A percentile compares a stretch with the other conserved stretches of the same genome.
Evolutionary conservation across 2,888 invertebrate species (phyloP).

Genomic region (Oligia latruncula): DNA sequence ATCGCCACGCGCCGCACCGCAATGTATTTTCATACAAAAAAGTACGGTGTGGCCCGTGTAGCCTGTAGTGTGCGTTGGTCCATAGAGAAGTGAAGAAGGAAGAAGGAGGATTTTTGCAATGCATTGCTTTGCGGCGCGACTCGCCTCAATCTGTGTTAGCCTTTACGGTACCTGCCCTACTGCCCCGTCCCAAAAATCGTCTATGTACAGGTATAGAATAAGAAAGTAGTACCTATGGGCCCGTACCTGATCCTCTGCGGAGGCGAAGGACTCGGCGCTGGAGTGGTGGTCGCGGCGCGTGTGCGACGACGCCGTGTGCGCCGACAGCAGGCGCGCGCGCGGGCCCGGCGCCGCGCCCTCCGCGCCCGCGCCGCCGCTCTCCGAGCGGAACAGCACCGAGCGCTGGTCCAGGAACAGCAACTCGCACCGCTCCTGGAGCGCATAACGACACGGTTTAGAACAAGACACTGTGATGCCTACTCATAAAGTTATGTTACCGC

Average conservation of each 20-base stretch:
- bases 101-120: neutral
- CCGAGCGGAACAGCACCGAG: slow-evolving; percentile 95
- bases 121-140: neutral
- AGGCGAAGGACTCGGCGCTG: slow-evolving; percentile 98
- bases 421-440: slow-evolving; percentile 95
- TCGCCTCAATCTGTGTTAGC: too few species aligned
- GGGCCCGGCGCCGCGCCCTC: slow-evolving; percentile 74
- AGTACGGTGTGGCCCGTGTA: neutral
- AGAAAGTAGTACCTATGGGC: slow-evolving; percentile 5
- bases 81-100: neutral
- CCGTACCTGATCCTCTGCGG: slow-evolving; percentile 96
- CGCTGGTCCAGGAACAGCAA: slow-evolving; percentile 96
- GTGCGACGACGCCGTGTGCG: slow-evolving; percentile 86
- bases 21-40: neutral
- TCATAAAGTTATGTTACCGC: neutral
- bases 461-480: neutral
- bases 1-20: neutral
- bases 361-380: slow-evolving; percentile 88
- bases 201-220: neutral
- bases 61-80: neutral
- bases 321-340: slow-evolving; percentile 83
- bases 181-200: neutral
- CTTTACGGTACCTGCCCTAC: neutral
- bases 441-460: neutral
- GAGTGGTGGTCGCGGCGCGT: slow-evolving; percentile 92